These are phyloP conservation scores for Emydura subglobosa DNA, from an alignment of 2,113 vertebrate species.

Conservation along the genomic window DNA sequence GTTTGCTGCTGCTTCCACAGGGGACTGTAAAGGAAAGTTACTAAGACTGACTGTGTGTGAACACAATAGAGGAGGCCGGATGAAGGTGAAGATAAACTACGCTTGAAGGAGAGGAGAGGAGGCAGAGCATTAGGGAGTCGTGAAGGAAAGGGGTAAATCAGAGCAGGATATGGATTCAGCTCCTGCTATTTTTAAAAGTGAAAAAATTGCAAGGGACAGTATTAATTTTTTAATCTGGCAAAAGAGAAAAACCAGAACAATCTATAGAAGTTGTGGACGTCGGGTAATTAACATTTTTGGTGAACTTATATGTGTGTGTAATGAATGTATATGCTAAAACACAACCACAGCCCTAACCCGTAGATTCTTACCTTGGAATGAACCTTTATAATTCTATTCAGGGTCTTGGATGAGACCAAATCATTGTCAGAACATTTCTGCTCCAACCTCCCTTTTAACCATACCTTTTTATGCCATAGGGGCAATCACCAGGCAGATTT, in stretches of 20 bases:
- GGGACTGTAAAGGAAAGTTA: background rate
- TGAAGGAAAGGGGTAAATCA: background rate
- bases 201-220: background rate
- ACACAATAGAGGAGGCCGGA: background rate
- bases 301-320: background rate
- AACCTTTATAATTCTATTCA: background rate
- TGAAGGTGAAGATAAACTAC: background rate
- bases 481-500: background rate
- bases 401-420: background rate
- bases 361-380: background rate
- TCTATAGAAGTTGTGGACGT: background rate
- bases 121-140: background rate
- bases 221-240: background rate
- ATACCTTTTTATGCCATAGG: background rate
- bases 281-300: background rate
- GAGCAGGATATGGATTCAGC: background rate
- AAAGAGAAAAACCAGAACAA: background rate
- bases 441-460: background rate
- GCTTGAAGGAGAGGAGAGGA: background rate
- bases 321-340: background rate
- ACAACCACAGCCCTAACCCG: rapidly evolving
- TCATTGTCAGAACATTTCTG: background rate
- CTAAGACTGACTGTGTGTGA: background rate
- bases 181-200: background rate
- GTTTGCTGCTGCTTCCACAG: background rate